Evolutionary conservation across 2,797 vertebrate species (phyloP), one percentile per base, ranked within the genome.

Genomic region (Florisuga fusca): DNA sequence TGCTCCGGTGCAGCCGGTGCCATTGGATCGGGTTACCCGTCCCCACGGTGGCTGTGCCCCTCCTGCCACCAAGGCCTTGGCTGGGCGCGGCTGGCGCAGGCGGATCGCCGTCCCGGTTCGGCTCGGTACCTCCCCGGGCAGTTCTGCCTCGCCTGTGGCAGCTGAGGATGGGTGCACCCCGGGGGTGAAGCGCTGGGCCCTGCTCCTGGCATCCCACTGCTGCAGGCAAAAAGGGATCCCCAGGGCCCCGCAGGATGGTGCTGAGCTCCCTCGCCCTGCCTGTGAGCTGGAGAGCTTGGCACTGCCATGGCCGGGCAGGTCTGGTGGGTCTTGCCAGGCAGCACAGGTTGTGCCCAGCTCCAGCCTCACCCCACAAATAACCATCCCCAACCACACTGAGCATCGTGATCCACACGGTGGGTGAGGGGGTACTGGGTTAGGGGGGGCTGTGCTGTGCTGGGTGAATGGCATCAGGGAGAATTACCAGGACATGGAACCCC

Each of bases 391-490:
- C 16, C 7, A 1, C 15, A 36, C 58, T 2, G 3, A 41, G 15
- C 6, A 1, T 46, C 16, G 0, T 7, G 26, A 50, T 61, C 77
- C 43, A 4, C 27, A 38, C 2, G 3, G 43, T 6, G 31, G 3
- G 0, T 20, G 19, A 36, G 25, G 62, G 31, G 58, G 11, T 51
- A 3, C 20, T 17, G 18, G 19, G 11, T 38, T 18, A 29, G 25
- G 23, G 22, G 12, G 50, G 43, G 36, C 14, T 41, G 13, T 41
- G 20, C 45, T 23, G 9, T 45, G 53, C 45, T 23, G 9, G 41
- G 53, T 26, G 45, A 23, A 22, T 27, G 31, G 2, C 3, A 3
- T 2, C 0, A 0, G 7, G n/a, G 15, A 25, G 25, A 0, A 0
- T 62, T 50, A 4, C 5, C 12, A 21, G 71, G 33, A 34, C 17